Percentiles rank a stretch among this genome's conserved stretches.
Evolutionary conservation across 2,888 invertebrate genomes (phyloP).

Genomic region (Epinotia bilunana): DNA sequence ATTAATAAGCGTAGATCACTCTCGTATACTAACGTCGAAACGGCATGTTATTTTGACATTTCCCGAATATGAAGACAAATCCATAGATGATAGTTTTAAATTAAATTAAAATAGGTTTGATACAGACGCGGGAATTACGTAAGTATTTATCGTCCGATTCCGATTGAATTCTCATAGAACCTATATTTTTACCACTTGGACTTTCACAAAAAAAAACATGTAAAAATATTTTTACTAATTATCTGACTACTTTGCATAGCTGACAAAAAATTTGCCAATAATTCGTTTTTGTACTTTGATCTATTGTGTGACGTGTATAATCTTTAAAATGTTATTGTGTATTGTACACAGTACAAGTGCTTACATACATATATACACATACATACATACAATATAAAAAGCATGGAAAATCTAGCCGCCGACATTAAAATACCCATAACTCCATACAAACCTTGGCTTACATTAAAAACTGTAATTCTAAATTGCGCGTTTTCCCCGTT

Average conservation of each 20-base stretch:
- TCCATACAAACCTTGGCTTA: constrained; percentile 1
- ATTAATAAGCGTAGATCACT: neutral
- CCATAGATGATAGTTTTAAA: too few relatives aligned
- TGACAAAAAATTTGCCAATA: neutral
- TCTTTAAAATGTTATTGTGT: too few relatives aligned
- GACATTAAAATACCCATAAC: constrained; percentile 7
- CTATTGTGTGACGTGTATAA: too few relatives aligned
- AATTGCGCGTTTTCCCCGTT: constrained; percentile 12
- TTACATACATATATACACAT: too few relatives aligned
- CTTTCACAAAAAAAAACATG: neutral
- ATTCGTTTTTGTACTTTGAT: too few relatives aligned
- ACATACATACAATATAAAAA: too few relatives aligned
- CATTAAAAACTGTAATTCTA: constrained; percentile 24
- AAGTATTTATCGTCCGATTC: neutral
- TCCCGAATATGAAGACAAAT: too few relatives aligned
- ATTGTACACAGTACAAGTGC: too few relatives aligned
- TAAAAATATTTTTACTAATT: neutral
- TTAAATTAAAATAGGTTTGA: too few relatives aligned
- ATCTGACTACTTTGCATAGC: neutral
- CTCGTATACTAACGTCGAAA: neutral
- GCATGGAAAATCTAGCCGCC: neutral
- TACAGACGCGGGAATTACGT: neutral
- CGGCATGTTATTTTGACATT: neutral
- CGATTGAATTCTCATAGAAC: neutral
- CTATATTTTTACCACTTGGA: neutral